Conservation (phyloP, 2,888 invertebrate genomes). For the Thyatira batis region DNA sequence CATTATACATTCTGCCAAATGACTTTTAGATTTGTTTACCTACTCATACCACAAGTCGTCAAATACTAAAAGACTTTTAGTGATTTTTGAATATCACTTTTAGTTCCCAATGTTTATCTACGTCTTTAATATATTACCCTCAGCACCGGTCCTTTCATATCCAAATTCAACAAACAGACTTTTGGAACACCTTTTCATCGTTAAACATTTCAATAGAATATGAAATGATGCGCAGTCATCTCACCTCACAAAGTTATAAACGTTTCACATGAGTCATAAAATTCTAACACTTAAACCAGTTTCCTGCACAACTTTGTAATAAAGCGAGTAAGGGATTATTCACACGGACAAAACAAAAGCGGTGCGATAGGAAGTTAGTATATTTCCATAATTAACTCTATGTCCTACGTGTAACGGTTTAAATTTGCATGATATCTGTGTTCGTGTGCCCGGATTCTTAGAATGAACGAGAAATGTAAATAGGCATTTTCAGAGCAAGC, state of each 20-base stretch:
- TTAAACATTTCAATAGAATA: slow-evolving; percentile 3
- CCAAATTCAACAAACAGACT: background rate
- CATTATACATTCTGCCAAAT: no score
- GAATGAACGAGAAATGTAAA: background rate
- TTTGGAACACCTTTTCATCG: background rate
- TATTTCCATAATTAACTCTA: background rate
- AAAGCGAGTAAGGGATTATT: slow-evolving; percentile 17
- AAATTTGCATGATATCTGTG: background rate
- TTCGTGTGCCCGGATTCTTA: background rate
- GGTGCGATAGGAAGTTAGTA: background rate
- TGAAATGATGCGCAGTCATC: slow-evolving; percentile 1
- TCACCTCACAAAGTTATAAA: slow-evolving; percentile 4
- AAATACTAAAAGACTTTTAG: no score
- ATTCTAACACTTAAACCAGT: slow-evolving; percentile 23
- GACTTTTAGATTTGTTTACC: no score
- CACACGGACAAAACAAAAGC: background rate
- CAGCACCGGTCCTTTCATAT: background rate
- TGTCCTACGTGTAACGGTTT: background rate
- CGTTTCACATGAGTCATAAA: slow-evolving; percentile 20
- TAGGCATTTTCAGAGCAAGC: background rate
- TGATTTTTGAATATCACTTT: no score
- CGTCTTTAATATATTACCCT: background rate
- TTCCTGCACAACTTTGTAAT: slow-evolving; percentile 34
- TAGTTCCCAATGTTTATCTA: background rate
- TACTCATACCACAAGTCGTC: no score